Evolutionary conservation across 2,888 invertebrate species (phyloP), one percentile per base, ranked within the genome.

Genomic region (Aplocera efformata): DNA sequence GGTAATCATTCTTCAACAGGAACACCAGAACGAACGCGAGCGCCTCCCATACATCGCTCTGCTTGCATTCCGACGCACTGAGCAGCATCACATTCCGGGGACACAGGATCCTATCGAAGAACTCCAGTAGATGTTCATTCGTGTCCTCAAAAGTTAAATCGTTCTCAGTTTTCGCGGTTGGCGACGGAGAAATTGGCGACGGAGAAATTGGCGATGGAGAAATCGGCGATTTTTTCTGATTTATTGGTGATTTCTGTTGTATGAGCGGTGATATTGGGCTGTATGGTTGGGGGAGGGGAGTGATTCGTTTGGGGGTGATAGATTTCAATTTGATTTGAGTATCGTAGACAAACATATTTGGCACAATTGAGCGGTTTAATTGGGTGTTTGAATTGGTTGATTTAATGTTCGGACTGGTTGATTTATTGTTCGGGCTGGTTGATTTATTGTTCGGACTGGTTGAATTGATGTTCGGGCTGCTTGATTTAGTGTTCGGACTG

Each of bases 1-100:
- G 60, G 32, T 93, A 82, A 10, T 90, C 70, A 28, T 89, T 76
- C 5, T 83, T 78, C 32, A 94, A 65, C 61, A 94, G 48, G 42
- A 74, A 77, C 37, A 84, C 68, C 1, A 91, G 50, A 1, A 90
- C 63, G 0, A 68, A 60, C 0, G 84, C 79, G 52, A 91, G 58
- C 0, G 81, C 65, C 1, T 72, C 72, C 79, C 89, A 91, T 6
- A 76, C 77, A 0, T 67, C 72, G 1, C 56, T 48, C 1, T 60
- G 46, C 0, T 50, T 45, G 22, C 59, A 50, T 20, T 50, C 61
- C 0, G 69, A 54, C 0, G 55, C 59, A 49, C 70, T 72, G 2
- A 88, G 41, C 22, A 88, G 29, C 41, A 78, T 66, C 10, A 88
- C 71, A 38, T 88, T 88, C 7, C 88, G 61, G 0, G 84, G 74